Percentiles rank a stretch among this genome's conserved stretches.
Evolutionary conservation across 2,797 vertebrate species (phyloP).

Genomic region (Esox lucius): DNA sequence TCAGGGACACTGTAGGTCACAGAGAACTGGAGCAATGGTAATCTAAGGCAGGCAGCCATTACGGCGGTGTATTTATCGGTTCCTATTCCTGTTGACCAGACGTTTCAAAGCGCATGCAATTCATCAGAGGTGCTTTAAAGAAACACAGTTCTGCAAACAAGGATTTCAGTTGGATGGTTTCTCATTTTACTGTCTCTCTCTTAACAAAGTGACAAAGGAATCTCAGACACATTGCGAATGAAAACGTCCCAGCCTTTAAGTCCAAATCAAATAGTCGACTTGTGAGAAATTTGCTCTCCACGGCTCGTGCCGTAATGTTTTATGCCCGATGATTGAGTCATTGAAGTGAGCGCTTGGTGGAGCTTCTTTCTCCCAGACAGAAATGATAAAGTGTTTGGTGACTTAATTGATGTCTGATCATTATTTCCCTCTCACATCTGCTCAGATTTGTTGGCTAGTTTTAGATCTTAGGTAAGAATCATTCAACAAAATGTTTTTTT

Average conservation of each 20-base stretch:
- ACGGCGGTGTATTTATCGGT: conserved; percentile 68
- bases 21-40: conserved; percentile 57
- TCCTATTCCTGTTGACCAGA: conserved; percentile 66
- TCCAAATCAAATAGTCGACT: conserved; percentile 71
- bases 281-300: conserved; percentile 60
- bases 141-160: conserved; percentile 66
- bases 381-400: conserved; percentile 53
- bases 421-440: conserved; percentile 32
- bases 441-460: conserved; percentile 2
- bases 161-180: conserved; percentile 60
- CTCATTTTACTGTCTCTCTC: conserved; percentile 20
- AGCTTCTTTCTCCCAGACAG: conserved; percentile 39
- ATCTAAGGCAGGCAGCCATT: conserved; percentile 69
- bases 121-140: conserved; percentile 68
- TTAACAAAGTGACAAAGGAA: conserved; percentile 60
- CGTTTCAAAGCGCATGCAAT: conserved; percentile 72
- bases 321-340: conserved; percentile 70
- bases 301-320: conserved; percentile 70
- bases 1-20: conserved; percentile 71
- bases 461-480: conserved; percentile 6
- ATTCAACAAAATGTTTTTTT: not conserved
- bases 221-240: conserved; percentile 29
- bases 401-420: conserved; percentile 46
- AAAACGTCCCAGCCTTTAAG: conserved; percentile 35
- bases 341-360: conserved; percentile 39